A percentile compares a stretch with the other conserved stretches of the same genome.
Conservation (phyloP, 1,140 invertebrate species). For the Apis mellifera region Amel_HAv3.1 CM009936.2:167501-168000, state of each 20-base stretch:
- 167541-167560: too few species aligned
- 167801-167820: constrained; percentile 5
- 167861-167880: constrained; percentile 28
- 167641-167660: too few species aligned
- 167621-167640: too few species aligned
- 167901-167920: constrained; percentile 48
- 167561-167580: too few species aligned
- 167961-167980: constrained; percentile 36
- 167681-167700: too few species aligned
- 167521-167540: too few species aligned
- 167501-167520: not conserved
- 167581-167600: too few species aligned
- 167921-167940: constrained; percentile 69
- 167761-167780: not conserved
- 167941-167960: constrained; percentile 35
- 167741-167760: not conserved
- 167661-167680: too few species aligned
- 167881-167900: constrained; percentile 57
- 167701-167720: not conserved
- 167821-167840: constrained; percentile 47
- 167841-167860: constrained; percentile 49
- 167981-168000: too few species aligned
- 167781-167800: constrained; percentile 1
- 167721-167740: too few species aligned
- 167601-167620: too few species aligned